Evolutionary conservation across 1,140 invertebrate genomes (phyloP).

Genomic region (Caenorhabditis tropicalis): DNA sequence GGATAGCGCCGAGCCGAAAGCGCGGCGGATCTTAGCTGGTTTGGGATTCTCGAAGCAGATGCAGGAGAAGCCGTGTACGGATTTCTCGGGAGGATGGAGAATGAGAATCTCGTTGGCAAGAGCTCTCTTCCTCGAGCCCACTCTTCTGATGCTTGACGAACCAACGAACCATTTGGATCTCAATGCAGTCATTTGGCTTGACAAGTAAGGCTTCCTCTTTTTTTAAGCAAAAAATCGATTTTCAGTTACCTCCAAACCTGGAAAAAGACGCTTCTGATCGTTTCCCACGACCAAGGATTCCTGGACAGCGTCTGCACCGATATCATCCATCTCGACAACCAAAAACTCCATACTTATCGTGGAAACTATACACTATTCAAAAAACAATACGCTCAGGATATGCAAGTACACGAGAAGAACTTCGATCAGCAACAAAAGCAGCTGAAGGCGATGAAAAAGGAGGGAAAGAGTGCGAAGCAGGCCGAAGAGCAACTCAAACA

Average conservation of each 20-base stretch:
- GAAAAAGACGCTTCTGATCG: conserved; percentile 96
- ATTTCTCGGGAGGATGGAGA: conserved; percentile 95
- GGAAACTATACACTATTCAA: conserved; percentile 94
- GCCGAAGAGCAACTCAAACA: conserved; percentile 83
- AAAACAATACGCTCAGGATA: conserved; percentile 95
- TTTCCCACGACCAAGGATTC: conserved; percentile 99
- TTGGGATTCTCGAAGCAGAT: conserved; percentile 91
- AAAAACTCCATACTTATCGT: conserved; percentile 94
- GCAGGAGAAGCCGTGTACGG: conserved; percentile 81
- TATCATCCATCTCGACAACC: conserved; percentile 92
- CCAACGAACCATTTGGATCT: conserved; percentile 86
- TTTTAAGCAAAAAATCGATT: conserved; percentile 30
- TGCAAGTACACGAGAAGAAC: conserved; percentile 91
- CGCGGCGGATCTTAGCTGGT: conserved; percentile 92
- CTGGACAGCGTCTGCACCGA: conserved; percentile 99
- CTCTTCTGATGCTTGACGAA: conserved; percentile 92
- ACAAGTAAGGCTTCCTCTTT: conserved; percentile 80
- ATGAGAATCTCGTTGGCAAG: conserved; percentile 94
- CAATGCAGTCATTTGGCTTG: conserved; percentile 98
- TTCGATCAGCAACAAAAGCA: conserved; percentile 97
- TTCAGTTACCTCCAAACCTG: conserved; percentile 88
- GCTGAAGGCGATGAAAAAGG: conserved; percentile 89
- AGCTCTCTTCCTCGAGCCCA: conserved; percentile 84
- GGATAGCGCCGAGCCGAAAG: conserved; percentile 92
- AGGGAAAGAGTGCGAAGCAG: conserved; percentile 90